These are phyloP conservation scores for Melanocharis versteri DNA, from an alignment of 2,113 vertebrate species.

Conservation along the genomic window DNA sequence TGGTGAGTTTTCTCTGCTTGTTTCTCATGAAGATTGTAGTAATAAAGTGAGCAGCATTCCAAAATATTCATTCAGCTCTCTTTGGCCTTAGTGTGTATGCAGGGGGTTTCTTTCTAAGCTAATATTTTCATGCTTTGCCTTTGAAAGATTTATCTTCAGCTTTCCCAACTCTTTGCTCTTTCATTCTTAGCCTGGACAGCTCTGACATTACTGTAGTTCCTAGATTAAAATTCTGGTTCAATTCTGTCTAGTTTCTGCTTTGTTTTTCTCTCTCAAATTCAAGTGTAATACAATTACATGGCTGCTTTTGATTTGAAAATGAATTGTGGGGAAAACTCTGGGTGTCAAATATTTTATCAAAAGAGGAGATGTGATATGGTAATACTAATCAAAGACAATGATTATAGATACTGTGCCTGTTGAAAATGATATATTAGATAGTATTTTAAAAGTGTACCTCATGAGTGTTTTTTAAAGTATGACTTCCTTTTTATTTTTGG, in stretches of 20 bases:
- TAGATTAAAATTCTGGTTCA: not conserved
- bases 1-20: slow-evolving; percentile 78
- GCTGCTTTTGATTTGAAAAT: not conserved
- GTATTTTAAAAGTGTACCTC: not conserved
- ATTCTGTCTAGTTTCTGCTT: not conserved
- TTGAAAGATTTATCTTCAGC: not conserved
- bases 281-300: not conserved
- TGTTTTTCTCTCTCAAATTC: not conserved
- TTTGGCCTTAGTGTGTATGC: not conserved
- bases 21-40: not conserved
- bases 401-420: not conserved
- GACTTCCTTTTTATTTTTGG: not conserved
- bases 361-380: not conserved
- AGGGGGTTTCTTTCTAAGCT: not conserved
- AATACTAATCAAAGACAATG: not conserved
- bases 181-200: not conserved
- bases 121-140: not conserved
- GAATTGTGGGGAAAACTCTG: not conserved
- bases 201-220: not conserved
- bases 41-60: not conserved
- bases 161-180: not conserved
- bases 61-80: not conserved
- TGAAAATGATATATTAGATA: not conserved
- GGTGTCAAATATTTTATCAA: not conserved
- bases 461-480: not conserved